These are phyloP conservation scores for Graptemys geographica DNA, from an alignment of 2,797 vertebrate species.

Conservation along the genomic window DNA sequence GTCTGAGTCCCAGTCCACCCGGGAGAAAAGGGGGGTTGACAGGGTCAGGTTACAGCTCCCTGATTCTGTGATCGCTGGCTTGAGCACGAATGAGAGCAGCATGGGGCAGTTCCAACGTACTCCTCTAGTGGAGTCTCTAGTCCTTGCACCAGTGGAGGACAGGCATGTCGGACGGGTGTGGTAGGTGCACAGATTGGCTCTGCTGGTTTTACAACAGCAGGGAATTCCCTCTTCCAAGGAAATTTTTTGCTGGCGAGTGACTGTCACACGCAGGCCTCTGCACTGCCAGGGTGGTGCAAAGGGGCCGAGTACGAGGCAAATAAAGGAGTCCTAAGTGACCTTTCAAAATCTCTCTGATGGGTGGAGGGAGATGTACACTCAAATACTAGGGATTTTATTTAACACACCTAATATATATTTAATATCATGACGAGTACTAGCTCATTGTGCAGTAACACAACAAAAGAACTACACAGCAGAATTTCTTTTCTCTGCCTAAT, in stretches of 20 bases:
- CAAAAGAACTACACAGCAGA: neutral
- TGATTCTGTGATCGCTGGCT: neutral
- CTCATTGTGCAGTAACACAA: neutral
- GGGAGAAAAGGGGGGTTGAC: neutral
- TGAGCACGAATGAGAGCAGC: neutral
- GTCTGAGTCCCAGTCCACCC: neutral
- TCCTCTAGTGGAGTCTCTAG: neutral
- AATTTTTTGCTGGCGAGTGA: neutral
- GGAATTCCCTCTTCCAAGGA: neutral
- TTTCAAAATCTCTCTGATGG: neutral
- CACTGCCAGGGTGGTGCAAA: neutral
- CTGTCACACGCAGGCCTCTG: neutral
- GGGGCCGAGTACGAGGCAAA: neutral
- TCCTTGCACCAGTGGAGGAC: neutral
- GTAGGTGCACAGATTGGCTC: neutral
- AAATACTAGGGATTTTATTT: neutral
- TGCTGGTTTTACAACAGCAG: neutral
- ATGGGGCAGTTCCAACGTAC: neutral
- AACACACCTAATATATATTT: neutral
- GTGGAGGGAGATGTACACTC: neutral
- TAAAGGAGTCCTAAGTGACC: neutral
- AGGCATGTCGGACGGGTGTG: neutral
- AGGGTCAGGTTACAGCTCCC: neutral
- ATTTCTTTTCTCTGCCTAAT: neutral
- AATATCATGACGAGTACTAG: neutral